Evolutionary conservation across 2,113 vertebrate genomes (phyloP), one percentile per base, ranked within the genome.

Genomic region (Athene cunicularia): DNA sequence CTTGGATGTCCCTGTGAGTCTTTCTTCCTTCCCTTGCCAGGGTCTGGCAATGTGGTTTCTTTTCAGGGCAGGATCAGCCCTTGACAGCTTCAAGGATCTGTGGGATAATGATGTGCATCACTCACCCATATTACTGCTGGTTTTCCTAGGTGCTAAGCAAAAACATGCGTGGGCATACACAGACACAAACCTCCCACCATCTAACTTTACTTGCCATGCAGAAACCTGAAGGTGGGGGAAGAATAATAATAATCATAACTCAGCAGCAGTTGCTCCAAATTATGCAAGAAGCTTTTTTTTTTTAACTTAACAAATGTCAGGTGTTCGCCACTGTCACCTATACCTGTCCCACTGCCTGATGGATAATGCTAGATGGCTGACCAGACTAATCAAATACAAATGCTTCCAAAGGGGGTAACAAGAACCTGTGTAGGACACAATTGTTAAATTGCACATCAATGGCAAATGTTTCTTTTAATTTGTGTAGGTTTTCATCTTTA

Each of bases 241-340:
- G n/a, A 55, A 55, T 5, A 53, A 41, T 30, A 43, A 47, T 9
- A 47, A 83, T 41, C 24, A 92, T 52, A 71, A 63, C 68, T 27
- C 9, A 2, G 80, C 50, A 50, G 24, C n/a, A 11, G 59, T 71
- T 80, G 68, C 27, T 77, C 43, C 59, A 71, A 83, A 80, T 67
- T 20, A 62, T 22, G 17, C 58, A 43, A 76, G 74, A 73, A 70
- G 8, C 30, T 80, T 73, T 89, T 60, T 63, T 85, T 73, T 60
- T 63, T 85, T 73, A 53, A 60, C 33, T 58, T 67, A 80, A 37
- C 33, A 63, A 71, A 68, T 12, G 13, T 41, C 71, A n/a, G 1
- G 26, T 6, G 0, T 53, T 82, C 0, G 0, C 67, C 63, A 22
- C 24, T 9, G 3, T 58, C 80, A 47, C 12, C 45, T 80, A 28